Conservation (phyloP, 1,140 invertebrate genomes). For the Diorhabda carinulata region DNA sequence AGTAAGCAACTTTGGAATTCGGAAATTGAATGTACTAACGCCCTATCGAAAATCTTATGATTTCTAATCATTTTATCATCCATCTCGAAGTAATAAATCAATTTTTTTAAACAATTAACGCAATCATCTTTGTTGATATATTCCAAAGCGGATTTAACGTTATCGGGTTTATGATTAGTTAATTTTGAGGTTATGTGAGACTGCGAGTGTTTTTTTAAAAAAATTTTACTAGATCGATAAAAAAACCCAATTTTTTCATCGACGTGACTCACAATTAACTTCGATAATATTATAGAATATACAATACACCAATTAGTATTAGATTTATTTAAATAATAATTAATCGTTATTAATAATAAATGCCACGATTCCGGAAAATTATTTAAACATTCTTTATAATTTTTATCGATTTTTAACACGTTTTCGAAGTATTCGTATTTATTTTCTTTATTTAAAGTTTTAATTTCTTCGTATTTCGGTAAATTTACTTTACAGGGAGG, state of each 20-base stretch:
- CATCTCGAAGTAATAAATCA: conserved; percentile 63
- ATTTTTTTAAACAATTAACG: conserved; percentile 52
- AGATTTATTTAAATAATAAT: conserved; percentile 65
- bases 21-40: conserved; percentile 62
- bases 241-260: conserved; percentile 57
- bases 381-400: conserved; percentile 44
- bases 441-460: conserved; percentile 30
- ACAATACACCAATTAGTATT: conserved; percentile 53
- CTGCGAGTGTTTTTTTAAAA: conserved; percentile 29
- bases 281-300: conserved; percentile 58
- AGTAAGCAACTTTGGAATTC: conserved; percentile 67
- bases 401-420: conserved; percentile 48
- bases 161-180: conserved; percentile 34
- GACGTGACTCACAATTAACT: conserved; percentile 59
- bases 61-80: conserved; percentile 56
- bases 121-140: conserved; percentile 52
- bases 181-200: conserved; percentile 18
- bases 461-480: conserved; percentile 47
- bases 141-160: conserved; percentile 45
- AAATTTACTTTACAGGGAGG: conserved; percentile 43
- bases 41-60: conserved; percentile 58
- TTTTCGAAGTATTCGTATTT: conserved; percentile 48
- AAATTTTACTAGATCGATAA: conserved; percentile 46
- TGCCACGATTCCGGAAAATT: conserved; percentile 58
- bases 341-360: conserved; percentile 55